Conservation (phyloP, 2,113 vertebrate genomes). For the Charina bottae region DNA sequence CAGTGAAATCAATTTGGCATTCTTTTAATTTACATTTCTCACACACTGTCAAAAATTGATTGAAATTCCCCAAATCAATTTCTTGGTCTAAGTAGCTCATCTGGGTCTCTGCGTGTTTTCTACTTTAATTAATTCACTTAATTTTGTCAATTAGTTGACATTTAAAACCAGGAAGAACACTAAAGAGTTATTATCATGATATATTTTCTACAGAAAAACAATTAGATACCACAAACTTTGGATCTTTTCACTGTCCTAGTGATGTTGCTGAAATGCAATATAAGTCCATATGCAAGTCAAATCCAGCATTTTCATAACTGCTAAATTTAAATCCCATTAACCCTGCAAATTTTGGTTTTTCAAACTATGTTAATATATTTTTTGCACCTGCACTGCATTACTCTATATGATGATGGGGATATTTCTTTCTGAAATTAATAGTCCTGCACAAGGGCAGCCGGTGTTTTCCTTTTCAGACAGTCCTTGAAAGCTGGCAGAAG, state of each 20-base stretch:
- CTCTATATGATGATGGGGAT: not conserved
- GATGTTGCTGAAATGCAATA: not conserved
- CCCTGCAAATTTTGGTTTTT: not conserved
- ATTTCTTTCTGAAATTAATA: not conserved
- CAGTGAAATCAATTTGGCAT: not conserved
- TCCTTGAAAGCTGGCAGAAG: not conserved
- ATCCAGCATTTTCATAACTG: not conserved
- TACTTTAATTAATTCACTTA: conserved; percentile 20
- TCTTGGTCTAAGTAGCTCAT: conserved; percentile 17
- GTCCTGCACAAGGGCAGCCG: not conserved
- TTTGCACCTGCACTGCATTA: not conserved
- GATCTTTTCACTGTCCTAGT: not conserved
- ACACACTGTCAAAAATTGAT: conserved; percentile 13
- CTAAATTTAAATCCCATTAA: not conserved
- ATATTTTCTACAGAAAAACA: not conserved
- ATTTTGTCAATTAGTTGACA: conserved; percentile 24
- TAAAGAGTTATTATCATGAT: not conserved
- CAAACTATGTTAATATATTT: not conserved
- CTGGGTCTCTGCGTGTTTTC: not conserved
- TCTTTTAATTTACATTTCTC: conserved; percentile 20
- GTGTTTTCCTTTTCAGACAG: not conserved
- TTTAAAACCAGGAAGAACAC: not conserved
- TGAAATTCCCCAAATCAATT: conserved; percentile 9
- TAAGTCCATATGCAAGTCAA: not conserved
- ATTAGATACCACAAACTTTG: not conserved